phyloP scores from a whole-genome alignment of 2,113 vertebrate genomes.

The Onychorhynchus coronatus region DNA sequence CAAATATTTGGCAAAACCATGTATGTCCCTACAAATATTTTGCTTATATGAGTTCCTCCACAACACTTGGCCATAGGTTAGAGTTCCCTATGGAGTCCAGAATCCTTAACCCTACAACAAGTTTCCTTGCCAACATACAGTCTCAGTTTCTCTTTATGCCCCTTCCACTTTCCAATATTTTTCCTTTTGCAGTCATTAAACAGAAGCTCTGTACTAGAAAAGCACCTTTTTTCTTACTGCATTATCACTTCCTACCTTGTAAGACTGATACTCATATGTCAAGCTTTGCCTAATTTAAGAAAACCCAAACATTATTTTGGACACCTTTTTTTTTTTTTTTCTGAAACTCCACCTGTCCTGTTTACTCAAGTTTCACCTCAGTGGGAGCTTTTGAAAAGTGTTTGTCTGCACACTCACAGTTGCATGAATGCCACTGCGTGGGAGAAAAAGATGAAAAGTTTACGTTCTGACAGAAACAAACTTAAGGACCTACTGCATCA shows the following conservation, averaged over 20 bases:
- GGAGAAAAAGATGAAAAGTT: neutral
- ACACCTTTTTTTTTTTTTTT: neutral
- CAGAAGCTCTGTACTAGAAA: neutral
- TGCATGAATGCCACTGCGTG: neutral
- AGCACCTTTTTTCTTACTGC: neutral
- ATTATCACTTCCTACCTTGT: neutral
- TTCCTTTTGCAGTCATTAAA: neutral
- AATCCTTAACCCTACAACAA: neutral
- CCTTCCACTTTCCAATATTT: neutral
- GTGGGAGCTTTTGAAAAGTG: neutral
- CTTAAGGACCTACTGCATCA: neutral
- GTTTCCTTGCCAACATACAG: fast-evolving
- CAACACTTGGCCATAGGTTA: neutral
- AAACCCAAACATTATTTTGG: neutral
- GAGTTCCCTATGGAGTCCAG: neutral
- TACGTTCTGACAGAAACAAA: neutral
- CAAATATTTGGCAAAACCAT: neutral
- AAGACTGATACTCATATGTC: neutral
- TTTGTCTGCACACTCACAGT: neutral
- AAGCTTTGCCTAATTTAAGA: neutral
- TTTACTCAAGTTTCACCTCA: neutral
- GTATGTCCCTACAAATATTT: neutral
- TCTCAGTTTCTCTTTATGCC: neutral
- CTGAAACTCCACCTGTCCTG: neutral
- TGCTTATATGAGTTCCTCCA: neutral